Base-by-base conservation (phyloP, 2,113 vertebrate genomes). In the Steatornis caripensis region DNA sequence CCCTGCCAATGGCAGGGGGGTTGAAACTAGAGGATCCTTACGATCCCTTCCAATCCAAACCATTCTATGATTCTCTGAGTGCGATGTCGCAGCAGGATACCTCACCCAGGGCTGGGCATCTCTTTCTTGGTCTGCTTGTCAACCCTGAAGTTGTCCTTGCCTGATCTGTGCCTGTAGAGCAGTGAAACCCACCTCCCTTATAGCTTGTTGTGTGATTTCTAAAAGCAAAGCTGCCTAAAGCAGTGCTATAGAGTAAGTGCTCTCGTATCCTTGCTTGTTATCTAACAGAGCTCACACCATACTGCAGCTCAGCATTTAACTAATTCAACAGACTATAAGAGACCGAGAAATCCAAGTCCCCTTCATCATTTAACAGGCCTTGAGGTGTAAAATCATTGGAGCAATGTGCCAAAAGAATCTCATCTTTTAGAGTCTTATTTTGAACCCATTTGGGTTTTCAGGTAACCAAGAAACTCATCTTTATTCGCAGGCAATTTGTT, bases 401-500 rank as follows among this genome's bases (percentile, higher is more conserved):
- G 37, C 55, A 54, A 46, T 43, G 6, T 51, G 37, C 61, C 62
- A 74, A 58, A 78, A 72, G 26, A 66, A 87, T 75, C 70, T 76
- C 46, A 32, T 69, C 18, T 72, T 89, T 83, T 55, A 76, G 96
- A 46, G 18, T 57, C 39, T 43, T 36, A 49, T 83, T 93, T 45
- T 36, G 82, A 96, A 61, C 57, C 16, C 53, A 37, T 93, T 64
- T 79, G 14, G 7, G 24, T 88, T 95, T 86, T 83, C 93, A 96
- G 80, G 91, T 96, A 94, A 94, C 87, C 83, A 84, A 96, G 55
- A 93, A 89, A 53, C 45, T 91, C 58, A 54, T 96, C 79, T 89
- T 95, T 79, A 93, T 96, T 96, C 6, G 29, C 11, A 54, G 55
- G 55, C 49, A 70, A 90, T 95, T 86, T 91, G 77, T 85, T 97